Base-by-base conservation (phyloP, 2,113 vertebrate genomes). In the Cynopterus brachyotis region DNA sequence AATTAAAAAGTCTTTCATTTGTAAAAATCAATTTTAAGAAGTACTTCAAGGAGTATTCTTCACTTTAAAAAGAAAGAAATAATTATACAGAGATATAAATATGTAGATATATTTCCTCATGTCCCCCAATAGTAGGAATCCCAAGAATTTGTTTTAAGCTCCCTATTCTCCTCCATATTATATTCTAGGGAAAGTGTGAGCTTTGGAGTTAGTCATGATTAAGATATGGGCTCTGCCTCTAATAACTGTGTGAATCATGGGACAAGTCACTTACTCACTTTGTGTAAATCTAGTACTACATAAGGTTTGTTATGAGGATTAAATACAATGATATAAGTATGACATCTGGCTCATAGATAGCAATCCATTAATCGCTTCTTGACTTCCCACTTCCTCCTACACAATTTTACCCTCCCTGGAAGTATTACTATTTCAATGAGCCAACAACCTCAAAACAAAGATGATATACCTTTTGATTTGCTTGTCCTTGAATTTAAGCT, bases 21-120 rank as follows among this genome's bases (percentile, higher is more conserved):
- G 82, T 60, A 72, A 66, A 79, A 91, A 42, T 82, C 75, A 91
- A 80, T 79, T 28, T 81, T 80, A 88, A 88, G 53, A 55, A 81
- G 24, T 12, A 55, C 26, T 83, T 83, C 72, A 64, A 81, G 28
- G 13, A n/a, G 13, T 35, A 47, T 17, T 60, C 16, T 20, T 62
- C 28, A 84, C 24, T 73, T 30, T 28, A 5, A 60, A 62, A 83
- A 67, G 6, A 85, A 3, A 88, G 53, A 57, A 81, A 93, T n/a
- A 64, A 35, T 1, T 10, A 2, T 5, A 57, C 2, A 64, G 19
- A 37, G 72, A 35, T 60, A 42, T n/a, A 83, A 40, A n/a, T 9
- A 28, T 4, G 5, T n/a, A 76, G 15, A 19, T 4, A 9, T 57
- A 67, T 19, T 53, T 26, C 42, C 47, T 32, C n/a, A 59, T 22